These are phyloP conservation scores for Lasiurus cinereus DNA, from an alignment of 2,113 vertebrate genomes.

Conservation along the genomic window DNA sequence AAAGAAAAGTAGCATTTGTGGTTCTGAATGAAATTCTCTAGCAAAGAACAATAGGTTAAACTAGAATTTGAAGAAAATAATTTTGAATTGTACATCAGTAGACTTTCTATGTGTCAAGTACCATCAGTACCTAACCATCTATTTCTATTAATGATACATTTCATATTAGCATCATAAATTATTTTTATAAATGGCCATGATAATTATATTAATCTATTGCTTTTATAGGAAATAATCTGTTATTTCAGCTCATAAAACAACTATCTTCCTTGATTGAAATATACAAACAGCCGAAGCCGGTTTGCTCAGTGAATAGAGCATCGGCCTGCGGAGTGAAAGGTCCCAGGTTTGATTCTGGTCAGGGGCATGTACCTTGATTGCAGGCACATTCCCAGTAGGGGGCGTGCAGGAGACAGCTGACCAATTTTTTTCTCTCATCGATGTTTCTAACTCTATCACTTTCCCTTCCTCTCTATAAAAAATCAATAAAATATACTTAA, in stretches of 20 bases:
- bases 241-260: not conserved
- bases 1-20: not conserved
- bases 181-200: not conserved
- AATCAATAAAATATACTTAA: too few relatives aligned
- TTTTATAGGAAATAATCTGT: not conserved
- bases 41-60: not conserved
- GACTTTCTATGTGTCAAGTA: not conserved
- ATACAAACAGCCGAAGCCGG: too few relatives aligned
- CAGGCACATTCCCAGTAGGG: too few relatives aligned
- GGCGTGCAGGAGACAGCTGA: too few relatives aligned
- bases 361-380: too few relatives aligned
- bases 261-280: not conserved
- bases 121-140: not conserved
- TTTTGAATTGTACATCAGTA: not conserved
- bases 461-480: too few relatives aligned
- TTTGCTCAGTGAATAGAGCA: too few relatives aligned
- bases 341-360: too few relatives aligned
- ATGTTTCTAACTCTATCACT: too few relatives aligned
- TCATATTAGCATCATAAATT: not conserved
- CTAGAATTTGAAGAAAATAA: not conserved
- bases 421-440: too few relatives aligned
- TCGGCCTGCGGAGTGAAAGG: too few relatives aligned
- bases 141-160: not conserved
- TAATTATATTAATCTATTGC: constrained; percentile 20
- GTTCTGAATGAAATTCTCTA: not conserved